Base-by-base conservation (phyloP, 2,797 vertebrate genomes). In the Alcedo quadribrachys region DNA sequence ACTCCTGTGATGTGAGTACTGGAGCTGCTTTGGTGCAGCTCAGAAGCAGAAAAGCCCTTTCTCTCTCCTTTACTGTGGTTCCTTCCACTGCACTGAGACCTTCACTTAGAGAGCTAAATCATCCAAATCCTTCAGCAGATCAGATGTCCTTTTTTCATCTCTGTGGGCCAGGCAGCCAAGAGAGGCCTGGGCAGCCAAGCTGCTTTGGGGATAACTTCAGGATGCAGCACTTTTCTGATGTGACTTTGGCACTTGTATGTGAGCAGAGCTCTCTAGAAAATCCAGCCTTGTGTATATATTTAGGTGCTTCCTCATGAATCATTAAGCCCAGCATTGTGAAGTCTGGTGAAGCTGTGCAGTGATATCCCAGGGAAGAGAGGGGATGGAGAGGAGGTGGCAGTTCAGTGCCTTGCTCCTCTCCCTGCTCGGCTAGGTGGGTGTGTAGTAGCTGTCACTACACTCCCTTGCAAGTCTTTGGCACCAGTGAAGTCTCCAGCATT, bases 281-380 rank as follows among this genome's bases (percentile, higher is more conserved):
- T 22, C 51, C 35, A 27, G 1, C 46, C 6, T 32, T 9, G 0
- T 3, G 20, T 10, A 7, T 2, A 5, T 27, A 48, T 62, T n/a
- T 11, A 45, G 40, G 48, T 37, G 53, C 14, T 78, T 70, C 58
- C 35, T 46, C 11, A 2, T 27, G 22, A 33, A 45, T 25, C 35
- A 2, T 10, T 8, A 35, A 81, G 16, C 5, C 13, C 3, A 17
- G 32, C 40, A 42, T 22, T n/a, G 25, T 20, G 45, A 15, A 10
- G 5, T 18, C 67, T 79, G 30, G 1, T 15, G 51, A n/a, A 60
- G 68, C 53, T 40, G 30, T 24, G 57, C 27, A 35, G 45, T 2
- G 46, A 27, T 6, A 11, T 25, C 25, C 75, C 50, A n/a, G 33
- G 68, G 25, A 32, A 43, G 12, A 22, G 40, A 75, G 32, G 33